Conservation (phyloP, 2,113 vertebrate species). For the pig (Sus scrofa) region DNA sequence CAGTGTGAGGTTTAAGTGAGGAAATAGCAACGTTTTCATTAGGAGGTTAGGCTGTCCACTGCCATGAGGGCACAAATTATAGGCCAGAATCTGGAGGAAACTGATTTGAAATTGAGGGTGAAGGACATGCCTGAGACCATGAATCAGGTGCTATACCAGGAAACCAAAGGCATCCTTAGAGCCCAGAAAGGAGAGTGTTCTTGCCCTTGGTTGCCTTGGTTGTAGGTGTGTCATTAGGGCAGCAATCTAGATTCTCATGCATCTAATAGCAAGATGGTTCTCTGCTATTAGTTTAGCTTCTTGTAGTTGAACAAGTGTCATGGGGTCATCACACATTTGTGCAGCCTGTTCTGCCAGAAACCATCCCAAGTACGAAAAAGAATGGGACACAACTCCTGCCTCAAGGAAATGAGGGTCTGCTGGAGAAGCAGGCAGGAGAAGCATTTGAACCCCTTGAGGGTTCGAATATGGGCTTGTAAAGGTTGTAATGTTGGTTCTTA, state of each 20-base stretch:
- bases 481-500: neutral
- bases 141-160: neutral
- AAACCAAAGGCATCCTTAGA: neutral
- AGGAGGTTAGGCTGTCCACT: neutral
- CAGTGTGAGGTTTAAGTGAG: neutral
- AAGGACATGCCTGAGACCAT: neutral
- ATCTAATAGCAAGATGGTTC: neutral
- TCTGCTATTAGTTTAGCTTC: neutral
- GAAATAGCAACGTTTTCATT: neutral
- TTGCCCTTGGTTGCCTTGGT: neutral
- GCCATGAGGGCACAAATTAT: neutral
- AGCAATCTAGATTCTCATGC: neutral
- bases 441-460: no score
- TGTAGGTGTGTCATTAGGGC: neutral
- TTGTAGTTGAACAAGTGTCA: neutral
- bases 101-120: neutral
- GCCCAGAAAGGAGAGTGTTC: slow-evolving; percentile 3
- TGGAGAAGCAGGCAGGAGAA: neutral
- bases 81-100: neutral
- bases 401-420: neutral
- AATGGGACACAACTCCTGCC: neutral
- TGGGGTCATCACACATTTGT: neutral
- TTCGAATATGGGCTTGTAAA: neutral
- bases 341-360: neutral
- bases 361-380: neutral